Percentiles rank a stretch among this genome's conserved stretches.
Evolutionary conservation across 1,140 invertebrate species (phyloP).

Genomic region (Physella acuta): DNA sequence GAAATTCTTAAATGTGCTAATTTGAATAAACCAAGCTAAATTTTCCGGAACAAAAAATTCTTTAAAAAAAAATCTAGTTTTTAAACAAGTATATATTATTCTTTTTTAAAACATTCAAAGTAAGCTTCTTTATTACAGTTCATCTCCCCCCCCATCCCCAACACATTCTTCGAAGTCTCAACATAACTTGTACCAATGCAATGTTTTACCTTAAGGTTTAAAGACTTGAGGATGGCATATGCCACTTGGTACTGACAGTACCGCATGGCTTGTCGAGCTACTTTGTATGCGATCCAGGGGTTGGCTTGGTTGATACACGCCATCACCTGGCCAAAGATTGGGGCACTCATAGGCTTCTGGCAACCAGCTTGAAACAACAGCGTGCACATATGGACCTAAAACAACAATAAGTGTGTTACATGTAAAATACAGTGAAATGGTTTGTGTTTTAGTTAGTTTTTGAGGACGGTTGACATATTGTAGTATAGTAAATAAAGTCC

Average conservation of each 20-base stretch:
- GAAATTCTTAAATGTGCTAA: too few species aligned
- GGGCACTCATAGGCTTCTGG: slow-evolving; percentile 40
- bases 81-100: too few species aligned
- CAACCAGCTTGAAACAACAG: slow-evolving; percentile 78
- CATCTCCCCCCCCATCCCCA: background rate
- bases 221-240: slow-evolving; percentile 41
- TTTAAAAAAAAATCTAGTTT: too few species aligned
- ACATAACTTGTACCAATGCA: background rate
- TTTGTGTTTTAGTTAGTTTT: too few species aligned
- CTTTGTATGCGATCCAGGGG: slow-evolving; percentile 82
- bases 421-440: too few species aligned
- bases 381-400: slow-evolving; percentile 76
- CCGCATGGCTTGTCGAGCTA: slow-evolving; percentile 81
- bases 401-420: too few species aligned
- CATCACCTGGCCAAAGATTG: slow-evolving; percentile 49
- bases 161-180: background rate
- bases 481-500: too few species aligned
- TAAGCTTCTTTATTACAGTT: background rate
- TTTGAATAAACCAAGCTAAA: too few species aligned
- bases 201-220: slow-evolving; percentile 36
- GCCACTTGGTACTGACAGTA: slow-evolving; percentile 62
- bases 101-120: too few species aligned
- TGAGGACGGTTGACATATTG: too few species aligned
- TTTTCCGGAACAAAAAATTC: too few species aligned
- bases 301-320: slow-evolving; percentile 65